phyloP scores from a whole-genome alignment of 2,113 vertebrate genomes.

The Cryptomyrus ogoouensis region DNA sequence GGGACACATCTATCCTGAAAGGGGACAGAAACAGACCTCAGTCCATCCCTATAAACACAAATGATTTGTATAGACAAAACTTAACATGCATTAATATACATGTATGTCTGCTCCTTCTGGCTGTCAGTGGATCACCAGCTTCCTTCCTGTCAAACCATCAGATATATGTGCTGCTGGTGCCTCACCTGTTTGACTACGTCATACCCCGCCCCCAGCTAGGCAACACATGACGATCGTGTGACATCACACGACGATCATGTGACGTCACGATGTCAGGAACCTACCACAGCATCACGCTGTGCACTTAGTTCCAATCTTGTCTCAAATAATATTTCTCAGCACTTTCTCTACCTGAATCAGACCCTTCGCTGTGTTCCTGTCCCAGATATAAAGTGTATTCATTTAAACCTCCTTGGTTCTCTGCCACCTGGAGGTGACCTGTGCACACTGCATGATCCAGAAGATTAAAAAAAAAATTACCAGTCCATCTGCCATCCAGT shows the following conservation, averaged over 20 bases:
- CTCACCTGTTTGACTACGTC: background rate
- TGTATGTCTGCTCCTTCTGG: background rate
- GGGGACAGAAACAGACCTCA: background rate
- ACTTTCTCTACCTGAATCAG: background rate
- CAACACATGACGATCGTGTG: background rate
- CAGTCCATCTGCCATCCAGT: accelerated
- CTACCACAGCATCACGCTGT: no score
- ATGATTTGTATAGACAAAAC: background rate
- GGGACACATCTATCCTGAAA: background rate
- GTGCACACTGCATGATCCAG: background rate
- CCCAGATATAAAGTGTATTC: background rate
- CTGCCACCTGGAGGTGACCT: background rate
- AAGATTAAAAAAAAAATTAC: background rate
- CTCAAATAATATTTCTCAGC: background rate
- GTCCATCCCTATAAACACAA: background rate
- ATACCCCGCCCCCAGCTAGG: background rate
- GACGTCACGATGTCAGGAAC: no score
- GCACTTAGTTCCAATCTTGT: no score
- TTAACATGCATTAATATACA: background rate
- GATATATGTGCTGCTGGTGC: background rate
- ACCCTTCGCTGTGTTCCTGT: background rate
- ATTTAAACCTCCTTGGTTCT: background rate
- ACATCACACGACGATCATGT: no score
- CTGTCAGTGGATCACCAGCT: no score
- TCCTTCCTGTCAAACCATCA: no score